Evolutionary conservation across 2,797 vertebrate genomes (phyloP).

Genomic region (Darevskia mixta): DNA sequence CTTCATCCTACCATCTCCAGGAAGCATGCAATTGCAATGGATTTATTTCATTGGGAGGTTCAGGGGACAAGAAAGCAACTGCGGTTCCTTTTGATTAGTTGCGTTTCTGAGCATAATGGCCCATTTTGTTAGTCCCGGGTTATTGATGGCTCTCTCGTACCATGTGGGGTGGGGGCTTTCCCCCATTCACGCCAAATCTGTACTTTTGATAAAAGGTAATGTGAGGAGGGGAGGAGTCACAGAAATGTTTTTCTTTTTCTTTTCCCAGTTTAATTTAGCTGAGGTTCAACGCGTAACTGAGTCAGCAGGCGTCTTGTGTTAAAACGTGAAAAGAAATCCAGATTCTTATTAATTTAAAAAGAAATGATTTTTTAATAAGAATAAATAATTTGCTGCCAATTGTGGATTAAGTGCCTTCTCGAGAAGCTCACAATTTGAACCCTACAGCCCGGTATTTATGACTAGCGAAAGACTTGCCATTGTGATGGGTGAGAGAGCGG

Average conservation of each 20-base stretch:
- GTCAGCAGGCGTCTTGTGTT: not conserved
- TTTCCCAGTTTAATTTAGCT: not conserved
- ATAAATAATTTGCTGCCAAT: not conserved
- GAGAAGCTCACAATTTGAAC: slow-evolving; percentile 59
- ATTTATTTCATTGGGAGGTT: slow-evolving; percentile 46
- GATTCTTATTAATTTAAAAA: not conserved
- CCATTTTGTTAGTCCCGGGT: slow-evolving; percentile 53
- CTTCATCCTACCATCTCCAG: not conserved
- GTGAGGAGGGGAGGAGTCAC: too few species aligned
- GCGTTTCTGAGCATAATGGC: slow-evolving; percentile 45
- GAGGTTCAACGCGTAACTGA: not conserved
- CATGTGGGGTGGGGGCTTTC: not conserved
- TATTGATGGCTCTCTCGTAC: slow-evolving; percentile 55
- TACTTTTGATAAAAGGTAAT: slow-evolving; percentile 8
- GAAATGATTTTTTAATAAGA: not conserved
- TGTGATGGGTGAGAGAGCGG: not conserved
- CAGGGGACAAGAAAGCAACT: not conserved
- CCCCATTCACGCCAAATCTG: not conserved
- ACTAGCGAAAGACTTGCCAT: not conserved
- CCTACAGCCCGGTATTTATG: slow-evolving; percentile 55
- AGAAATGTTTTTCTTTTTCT: too few species aligned
- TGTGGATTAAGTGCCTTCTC: slow-evolving; percentile 55
- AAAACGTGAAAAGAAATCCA: not conserved
- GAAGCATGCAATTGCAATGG: slow-evolving; percentile 52
- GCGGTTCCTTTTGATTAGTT: slow-evolving; percentile 11